Evolutionary conservation across 2,113 vertebrate species (phyloP), one percentile per base, ranked within the genome.

Genomic region (Gambusia affinis): DNA sequence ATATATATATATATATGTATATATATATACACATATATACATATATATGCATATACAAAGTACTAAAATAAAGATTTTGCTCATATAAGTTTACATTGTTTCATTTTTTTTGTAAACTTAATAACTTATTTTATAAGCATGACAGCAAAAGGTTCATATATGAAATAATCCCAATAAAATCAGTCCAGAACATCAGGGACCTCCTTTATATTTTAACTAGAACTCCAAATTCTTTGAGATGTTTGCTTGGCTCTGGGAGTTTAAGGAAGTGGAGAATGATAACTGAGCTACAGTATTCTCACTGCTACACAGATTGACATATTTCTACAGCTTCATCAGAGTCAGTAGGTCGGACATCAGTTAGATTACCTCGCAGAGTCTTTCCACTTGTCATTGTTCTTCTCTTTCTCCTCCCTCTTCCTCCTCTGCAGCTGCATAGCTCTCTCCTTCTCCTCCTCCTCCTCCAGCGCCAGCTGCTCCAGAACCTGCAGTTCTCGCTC

Each of bases 401-500:
- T 37, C 35, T 37, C 87, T 62, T 74, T 91, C n/a, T 88, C 77
- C 64, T 75, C 17, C 5, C 8, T 77, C 8, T 60, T 84, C 33
- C 64, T 88, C 39, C 72, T 83, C 65, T 87, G 87, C 78, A 80
- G 69, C 29, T 31, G 79, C 42, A 64, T 90, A 60, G 74, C 72
- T 42, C 10, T 82, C 70, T 92, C 93, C 51, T 85, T 11, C 35
- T 37, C 35, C 2, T 37, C 83, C 72, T 95, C 83, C 72, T 95
- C 94, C 87, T 96, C 93, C 15, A 95, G 93, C 31, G 87, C 80
- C 22, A 96, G 85, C n/a, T 85, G 90, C 73, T 94, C 92, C 84
- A 95, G 69, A 24, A 90, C 78, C 42, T 92, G 89, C 66, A 80
- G 88, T 74, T 95, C 84, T 57, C 88, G 92, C 60, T 94, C 91